These are phyloP conservation scores for Knipowitschia caucasica DNA, from an alignment of 2,797 vertebrate species.

Conservation along the genomic window DNA sequence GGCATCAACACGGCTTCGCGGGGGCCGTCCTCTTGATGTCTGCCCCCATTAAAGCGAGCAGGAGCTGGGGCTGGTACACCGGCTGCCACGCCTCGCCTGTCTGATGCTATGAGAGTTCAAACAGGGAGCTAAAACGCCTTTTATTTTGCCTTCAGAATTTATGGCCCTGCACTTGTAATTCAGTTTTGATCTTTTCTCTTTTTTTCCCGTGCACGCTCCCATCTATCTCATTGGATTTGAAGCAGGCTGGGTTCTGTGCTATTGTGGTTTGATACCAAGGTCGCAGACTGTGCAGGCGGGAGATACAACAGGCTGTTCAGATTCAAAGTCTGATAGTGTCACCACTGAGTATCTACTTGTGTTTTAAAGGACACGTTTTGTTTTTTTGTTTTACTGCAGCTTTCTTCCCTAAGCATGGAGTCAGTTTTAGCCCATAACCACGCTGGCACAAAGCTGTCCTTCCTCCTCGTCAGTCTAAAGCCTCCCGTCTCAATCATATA, in stretches of 20 bases:
- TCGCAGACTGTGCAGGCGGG: not conserved
- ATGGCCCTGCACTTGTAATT: conserved; percentile 14
- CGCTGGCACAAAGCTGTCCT: too few species aligned
- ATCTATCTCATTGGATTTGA: conserved; percentile 6
- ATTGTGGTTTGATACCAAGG: conserved; percentile 1
- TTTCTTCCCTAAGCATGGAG: too few species aligned
- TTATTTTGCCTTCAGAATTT: conserved; percentile 29
- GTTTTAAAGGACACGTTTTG: too few species aligned
- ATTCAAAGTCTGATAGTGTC: too few species aligned
- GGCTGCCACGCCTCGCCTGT: conserved; percentile 41
- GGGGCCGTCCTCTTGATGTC: conserved; percentile 55
- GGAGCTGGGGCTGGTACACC: conserved; percentile 24
- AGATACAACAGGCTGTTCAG: not conserved
- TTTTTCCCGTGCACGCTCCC: not conserved
- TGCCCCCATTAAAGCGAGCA: conserved; percentile 58
- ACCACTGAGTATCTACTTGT: too few species aligned
- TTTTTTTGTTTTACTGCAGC: too few species aligned
- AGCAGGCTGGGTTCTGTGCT: conserved; percentile 9
- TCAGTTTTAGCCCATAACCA: too few species aligned
- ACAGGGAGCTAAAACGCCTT: conserved; percentile 19
- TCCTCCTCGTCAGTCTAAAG: too few species aligned
- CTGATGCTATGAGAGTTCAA: conserved; percentile 32
- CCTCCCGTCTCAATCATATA: too few species aligned
- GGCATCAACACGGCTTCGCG: conserved; percentile 6
- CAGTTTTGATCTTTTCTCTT: not conserved